Conservation (phyloP, 2,797 vertebrate species). For the Coranthus polyacanthus region DNA sequence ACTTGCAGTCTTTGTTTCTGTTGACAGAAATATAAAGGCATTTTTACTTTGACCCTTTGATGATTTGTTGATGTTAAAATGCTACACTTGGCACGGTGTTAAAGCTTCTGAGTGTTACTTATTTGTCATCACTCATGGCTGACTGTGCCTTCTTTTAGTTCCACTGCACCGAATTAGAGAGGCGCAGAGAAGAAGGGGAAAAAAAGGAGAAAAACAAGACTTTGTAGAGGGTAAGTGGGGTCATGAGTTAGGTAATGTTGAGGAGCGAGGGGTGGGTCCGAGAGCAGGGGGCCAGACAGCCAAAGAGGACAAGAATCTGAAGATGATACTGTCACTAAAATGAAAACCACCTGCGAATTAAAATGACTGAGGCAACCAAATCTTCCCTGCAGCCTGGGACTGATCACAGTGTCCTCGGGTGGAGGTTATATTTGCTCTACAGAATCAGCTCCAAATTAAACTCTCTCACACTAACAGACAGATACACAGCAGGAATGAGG, state of each 20-base stretch:
- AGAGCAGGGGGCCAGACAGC: conserved; percentile 36
- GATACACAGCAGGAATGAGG: conserved; percentile 34
- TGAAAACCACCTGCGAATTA: conserved; percentile 71
- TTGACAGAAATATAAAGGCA: background rate
- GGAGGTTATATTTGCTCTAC: conserved; percentile 40
- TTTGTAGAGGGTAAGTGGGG: conserved; percentile 41
- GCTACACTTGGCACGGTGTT: conserved; percentile 17
- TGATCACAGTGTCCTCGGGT: conserved; percentile 49
- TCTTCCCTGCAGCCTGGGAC: conserved; percentile 49
- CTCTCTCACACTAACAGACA: conserved; percentile 47
- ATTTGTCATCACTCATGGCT: conserved; percentile 9
- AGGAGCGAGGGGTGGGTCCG: conserved; percentile 27
- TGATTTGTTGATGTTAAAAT: conserved; percentile 31
- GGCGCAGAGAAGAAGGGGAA: background rate
- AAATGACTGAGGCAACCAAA: conserved; percentile 45
- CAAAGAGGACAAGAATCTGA: conserved; percentile 48
- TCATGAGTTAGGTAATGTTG: conserved; percentile 44
- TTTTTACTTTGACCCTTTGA: background rate
- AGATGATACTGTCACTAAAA: conserved; percentile 70
- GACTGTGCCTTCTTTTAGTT: conserved; percentile 7
- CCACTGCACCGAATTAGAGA: background rate
- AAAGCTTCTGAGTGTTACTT: conserved; percentile 19
- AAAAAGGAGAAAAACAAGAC: background rate
- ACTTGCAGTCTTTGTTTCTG: background rate
- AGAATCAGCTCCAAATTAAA: conserved; percentile 53